Evolutionary conservation across 1,140 invertebrate genomes (phyloP), one percentile per base, ranked within the genome.

Genomic region (Cecropterus lyciades): DNA sequence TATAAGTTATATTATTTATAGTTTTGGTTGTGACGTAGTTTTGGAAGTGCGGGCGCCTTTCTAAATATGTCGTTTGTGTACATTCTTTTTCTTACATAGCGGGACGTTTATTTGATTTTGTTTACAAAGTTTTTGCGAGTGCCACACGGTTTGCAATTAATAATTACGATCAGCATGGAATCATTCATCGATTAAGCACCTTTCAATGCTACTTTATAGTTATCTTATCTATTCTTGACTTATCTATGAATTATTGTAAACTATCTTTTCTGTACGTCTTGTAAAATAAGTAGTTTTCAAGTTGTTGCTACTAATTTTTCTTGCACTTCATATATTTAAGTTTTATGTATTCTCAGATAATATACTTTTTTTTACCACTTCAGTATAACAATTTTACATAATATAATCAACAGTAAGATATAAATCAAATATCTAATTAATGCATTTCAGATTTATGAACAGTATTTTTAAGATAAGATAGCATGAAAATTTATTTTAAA

Each of bases 161-260:
- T 13, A 33, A 57, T 42, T 40, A 43, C 20, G 20, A 59, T 46
- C 14, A 8, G 17, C n/a, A 6, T 40, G 51, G 27, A 30, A 42
- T 40, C 37, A 13, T 55, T 65, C 52, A 45, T 67, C 48, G 68
- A 66, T 73, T 71, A 20, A 2, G 6, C n/a, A 67, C 45, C 69
- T 77, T 73, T 67, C 68, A 65, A 59, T 57, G 65, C 68, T 72
- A 72, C 66, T 74, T 68, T 57, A 65, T 43, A 71, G 11, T 77
- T 76, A 85, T 83, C 79, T 82, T 80, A 80, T 85, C 77, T 37
- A 75, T 64, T 59, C 68, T 48, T 66, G 30, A 72, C 64, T 75
- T 82, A 84, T 82, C 82, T 79, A 68, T 74, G 77, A 73, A 66
- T 75, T 33, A 37, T 49, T 49, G 57, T 60, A 37, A 60, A 60